Evolutionary conservation across 1,140 invertebrate genomes (phyloP).

Genomic region (Drosophila novamexicana): DNA sequence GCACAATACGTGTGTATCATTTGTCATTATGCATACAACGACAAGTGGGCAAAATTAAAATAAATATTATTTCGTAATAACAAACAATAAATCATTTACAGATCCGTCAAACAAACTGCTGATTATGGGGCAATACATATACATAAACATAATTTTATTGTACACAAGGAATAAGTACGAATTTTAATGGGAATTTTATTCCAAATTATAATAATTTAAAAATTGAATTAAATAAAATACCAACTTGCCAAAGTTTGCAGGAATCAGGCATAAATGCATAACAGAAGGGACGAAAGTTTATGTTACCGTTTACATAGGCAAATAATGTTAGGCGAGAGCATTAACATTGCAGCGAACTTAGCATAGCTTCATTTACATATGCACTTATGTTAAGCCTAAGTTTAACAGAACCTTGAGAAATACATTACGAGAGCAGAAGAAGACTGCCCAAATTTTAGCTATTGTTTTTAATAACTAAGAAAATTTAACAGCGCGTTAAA

Average conservation of each 20-base stretch:
- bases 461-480: too few species aligned
- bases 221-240: neutral
- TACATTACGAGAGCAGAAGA: too few species aligned
- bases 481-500: too few species aligned
- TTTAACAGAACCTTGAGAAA: too few species aligned
- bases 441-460: too few species aligned
- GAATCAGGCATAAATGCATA: too few species aligned
- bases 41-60: slow-evolving; percentile 4
- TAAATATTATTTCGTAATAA: neutral
- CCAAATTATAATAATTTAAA: neutral
- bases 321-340: too few species aligned
- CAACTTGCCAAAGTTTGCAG: neutral
- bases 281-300: neutral
- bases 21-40: slow-evolving; percentile 57
- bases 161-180: neutral
- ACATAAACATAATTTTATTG: neutral
- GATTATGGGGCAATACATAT: neutral
- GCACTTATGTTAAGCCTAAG: too few species aligned
- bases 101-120: neutral
- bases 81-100: neutral
- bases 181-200: neutral
- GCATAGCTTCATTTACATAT: neutral
- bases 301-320: neutral
- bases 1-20: slow-evolving; percentile 31
- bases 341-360: neutral